These are phyloP conservation scores for Semicossyphus pulcher DNA, from an alignment of 2,113 vertebrate genomes.

Conservation along the genomic window DNA sequence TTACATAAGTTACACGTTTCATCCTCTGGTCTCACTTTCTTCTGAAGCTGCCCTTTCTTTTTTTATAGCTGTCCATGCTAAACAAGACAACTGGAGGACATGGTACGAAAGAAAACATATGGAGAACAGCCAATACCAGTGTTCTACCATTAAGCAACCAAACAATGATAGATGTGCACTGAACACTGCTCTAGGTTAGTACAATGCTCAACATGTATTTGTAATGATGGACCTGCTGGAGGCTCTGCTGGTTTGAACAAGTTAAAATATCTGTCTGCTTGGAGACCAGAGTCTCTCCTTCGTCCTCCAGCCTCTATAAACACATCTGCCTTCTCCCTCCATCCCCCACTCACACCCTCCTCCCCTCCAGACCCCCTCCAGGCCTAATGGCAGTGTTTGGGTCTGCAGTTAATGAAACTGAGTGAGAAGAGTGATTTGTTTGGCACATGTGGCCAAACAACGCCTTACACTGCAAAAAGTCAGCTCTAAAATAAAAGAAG, in stretches of 20 bases:
- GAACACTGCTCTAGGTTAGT: not conserved
- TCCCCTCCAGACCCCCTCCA: conserved; percentile 1
- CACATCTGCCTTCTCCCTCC: conserved; percentile 50
- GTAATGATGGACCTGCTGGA: conserved; percentile 3
- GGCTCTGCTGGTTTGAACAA: not conserved
- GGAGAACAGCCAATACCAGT: not conserved
- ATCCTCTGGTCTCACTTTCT: too few species aligned
- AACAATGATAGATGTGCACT: not conserved
- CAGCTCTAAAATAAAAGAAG: not conserved
- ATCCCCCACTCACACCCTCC: conserved; percentile 8
- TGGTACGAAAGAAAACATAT: not conserved
- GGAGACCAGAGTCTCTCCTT: not conserved
- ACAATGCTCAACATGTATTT: not conserved
- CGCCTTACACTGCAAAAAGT: not conserved
- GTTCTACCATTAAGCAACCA: not conserved
- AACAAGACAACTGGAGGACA: too few species aligned
- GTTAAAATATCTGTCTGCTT: not conserved
- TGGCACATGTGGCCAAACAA: conserved; percentile 65
- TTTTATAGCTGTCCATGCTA: too few species aligned
- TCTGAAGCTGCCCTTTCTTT: too few species aligned
- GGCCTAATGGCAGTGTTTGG: conserved; percentile 17
- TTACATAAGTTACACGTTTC: conserved; percentile 9
- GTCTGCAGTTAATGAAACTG: conserved; percentile 28
- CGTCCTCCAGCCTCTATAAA: conserved; percentile 32
- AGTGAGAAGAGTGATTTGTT: conserved; percentile 52